Percentiles rank a stretch among this genome's conserved stretches.
Evolutionary conservation across 2,888 invertebrate genomes (phyloP).

Genomic region (Papilio demoleus): DNA sequence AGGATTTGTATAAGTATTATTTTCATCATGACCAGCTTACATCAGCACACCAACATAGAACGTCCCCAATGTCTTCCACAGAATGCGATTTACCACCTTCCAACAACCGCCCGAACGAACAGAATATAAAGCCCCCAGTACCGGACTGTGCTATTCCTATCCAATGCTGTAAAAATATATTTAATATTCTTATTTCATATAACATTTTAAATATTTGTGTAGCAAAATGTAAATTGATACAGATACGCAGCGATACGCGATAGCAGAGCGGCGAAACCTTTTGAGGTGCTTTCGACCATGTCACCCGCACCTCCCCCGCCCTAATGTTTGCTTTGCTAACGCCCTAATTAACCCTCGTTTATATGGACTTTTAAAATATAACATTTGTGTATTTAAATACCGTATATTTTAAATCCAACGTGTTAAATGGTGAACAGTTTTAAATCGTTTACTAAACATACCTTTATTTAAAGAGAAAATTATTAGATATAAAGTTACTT

Average conservation of each 20-base stretch:
- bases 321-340: slow-evolving; percentile 15
- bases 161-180: neutral
- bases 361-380: neutral
- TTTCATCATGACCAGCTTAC: too few relatives aligned
- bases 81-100: too few relatives aligned
- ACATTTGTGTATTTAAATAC: neutral
- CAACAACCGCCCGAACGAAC: too few relatives aligned
- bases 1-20: too few relatives aligned
- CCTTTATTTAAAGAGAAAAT: too few relatives aligned
- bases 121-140: too few relatives aligned
- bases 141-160: neutral
- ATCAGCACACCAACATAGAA: too few relatives aligned
- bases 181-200: neutral
- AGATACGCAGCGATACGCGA: slow-evolving; percentile 12
- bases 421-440: neutral
- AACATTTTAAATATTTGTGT: neutral
- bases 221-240: slow-evolving; percentile 14
- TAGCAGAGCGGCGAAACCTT: slow-evolving; percentile 1
- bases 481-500: too few relatives aligned
- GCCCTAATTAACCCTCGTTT: neutral
- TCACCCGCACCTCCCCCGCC: slow-evolving; percentile 1
- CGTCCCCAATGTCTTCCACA: too few relatives aligned
- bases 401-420: neutral
- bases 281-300: slow-evolving; percentile 24
- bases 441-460: too few relatives aligned